Conservation (phyloP, 2,797 vertebrate species). For the Gorsachius magnificus region DNA sequence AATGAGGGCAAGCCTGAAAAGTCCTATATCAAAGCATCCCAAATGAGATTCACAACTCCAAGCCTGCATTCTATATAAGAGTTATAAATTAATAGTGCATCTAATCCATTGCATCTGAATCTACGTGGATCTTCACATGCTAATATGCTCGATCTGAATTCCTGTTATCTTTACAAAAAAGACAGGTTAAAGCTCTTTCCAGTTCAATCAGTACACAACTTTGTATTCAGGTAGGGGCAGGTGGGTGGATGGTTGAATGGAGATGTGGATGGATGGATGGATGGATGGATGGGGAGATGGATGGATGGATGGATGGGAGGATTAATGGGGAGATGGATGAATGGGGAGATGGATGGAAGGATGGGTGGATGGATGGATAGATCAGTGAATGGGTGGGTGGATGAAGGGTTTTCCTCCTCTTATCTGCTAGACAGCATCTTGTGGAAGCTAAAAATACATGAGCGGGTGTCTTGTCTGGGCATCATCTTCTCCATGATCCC, state of each 20-base stretch:
- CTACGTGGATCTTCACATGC: fast-evolving
- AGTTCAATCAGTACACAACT: not conserved
- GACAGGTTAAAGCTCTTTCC: not conserved
- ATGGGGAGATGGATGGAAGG: too few relatives aligned
- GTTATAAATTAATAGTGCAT: not conserved
- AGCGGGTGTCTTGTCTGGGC: not conserved
- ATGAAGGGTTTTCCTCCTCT: not conserved
- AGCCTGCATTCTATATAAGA: not conserved
- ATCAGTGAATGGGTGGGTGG: not conserved
- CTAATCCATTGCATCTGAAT: not conserved
- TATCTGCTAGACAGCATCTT: not conserved
- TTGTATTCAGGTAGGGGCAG: not conserved
- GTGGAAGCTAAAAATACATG: not conserved
- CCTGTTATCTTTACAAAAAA: not conserved
- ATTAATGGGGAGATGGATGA: too few relatives aligned
- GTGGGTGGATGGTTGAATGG: too few relatives aligned
- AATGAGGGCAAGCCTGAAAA: not conserved
- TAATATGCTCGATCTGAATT: not conserved
- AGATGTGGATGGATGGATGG: too few relatives aligned
- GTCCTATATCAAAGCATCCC: not conserved
- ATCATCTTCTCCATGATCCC: not conserved
- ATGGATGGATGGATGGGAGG: too few relatives aligned
- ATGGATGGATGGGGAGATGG: too few relatives aligned
- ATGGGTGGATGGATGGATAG: not conserved
- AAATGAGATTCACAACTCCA: fast-evolving